phyloP scores from a whole-genome alignment of 92 coral and sea anemone species.

The Epizoanthus fatuus region DNA sequence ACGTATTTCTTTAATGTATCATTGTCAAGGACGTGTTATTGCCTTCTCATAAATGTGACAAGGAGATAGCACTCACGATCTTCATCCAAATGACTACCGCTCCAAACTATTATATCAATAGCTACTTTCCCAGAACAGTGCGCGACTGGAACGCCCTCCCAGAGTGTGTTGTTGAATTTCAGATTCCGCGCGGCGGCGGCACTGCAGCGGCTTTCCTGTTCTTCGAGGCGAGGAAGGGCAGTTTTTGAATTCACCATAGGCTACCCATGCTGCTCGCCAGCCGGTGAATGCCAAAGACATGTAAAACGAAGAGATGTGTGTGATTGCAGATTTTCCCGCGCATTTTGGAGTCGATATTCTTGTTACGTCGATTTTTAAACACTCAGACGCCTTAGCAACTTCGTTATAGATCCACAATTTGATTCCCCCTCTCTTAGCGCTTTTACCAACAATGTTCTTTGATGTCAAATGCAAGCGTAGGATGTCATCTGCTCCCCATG shows the following conservation, averaged over 20 bases:
- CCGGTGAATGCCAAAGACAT: constrained; percentile 51
- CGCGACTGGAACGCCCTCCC: too few relatives aligned
- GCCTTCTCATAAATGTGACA: too few relatives aligned
- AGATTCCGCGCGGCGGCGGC: too few relatives aligned
- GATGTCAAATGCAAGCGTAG: not conserved
- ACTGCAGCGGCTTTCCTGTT: not conserved
- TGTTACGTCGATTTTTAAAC: not conserved
- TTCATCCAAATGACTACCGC: too few relatives aligned
- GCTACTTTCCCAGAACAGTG: too few relatives aligned
- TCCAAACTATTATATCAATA: too few relatives aligned
- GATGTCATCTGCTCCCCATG: not conserved
- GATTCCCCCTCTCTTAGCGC: constrained; percentile 50
- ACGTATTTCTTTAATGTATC: too few relatives aligned
- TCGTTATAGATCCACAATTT: constrained; percentile 76
- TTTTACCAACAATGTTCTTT: not conserved
- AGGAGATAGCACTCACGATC: too few relatives aligned
- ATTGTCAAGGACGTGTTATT: too few relatives aligned
- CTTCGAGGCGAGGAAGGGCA: not conserved
- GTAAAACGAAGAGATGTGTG: not conserved
- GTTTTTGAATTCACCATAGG: not conserved
- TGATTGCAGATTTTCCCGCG: too few relatives aligned
- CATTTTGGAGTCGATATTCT: not conserved
- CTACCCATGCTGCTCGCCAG: constrained; percentile 63
- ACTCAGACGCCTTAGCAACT: not conserved
- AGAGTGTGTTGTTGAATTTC: too few relatives aligned